Evolutionary conservation across 1,140 invertebrate species (phyloP), one percentile per base, ranked within the genome.

Genomic region (Steinernema feltiae): DNA sequence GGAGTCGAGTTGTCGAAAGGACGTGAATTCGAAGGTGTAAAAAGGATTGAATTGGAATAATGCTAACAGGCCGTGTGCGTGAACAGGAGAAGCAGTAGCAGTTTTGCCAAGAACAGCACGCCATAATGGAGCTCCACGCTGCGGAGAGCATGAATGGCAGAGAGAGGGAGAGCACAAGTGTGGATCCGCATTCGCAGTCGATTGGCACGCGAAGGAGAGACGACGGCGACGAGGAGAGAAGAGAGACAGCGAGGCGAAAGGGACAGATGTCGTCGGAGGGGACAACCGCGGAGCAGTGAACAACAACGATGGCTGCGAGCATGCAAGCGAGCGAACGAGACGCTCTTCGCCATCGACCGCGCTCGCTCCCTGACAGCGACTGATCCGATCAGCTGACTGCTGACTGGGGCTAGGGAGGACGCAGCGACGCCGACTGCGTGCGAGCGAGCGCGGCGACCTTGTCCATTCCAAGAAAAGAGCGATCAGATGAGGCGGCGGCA

Each of bases 311-410:
- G 18, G 53, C 15, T n/a, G 41, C 41, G 41, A 46, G 41, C 41
- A 63, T 17, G 53, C 24, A 63, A 27, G 53, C 53, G 53, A 27
- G 15, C 2, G 24, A 15, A 63, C 24, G n/a, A 12, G 41, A 46
- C 41, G 41, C n/a, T n/a, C n/a, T n/a, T n/a, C n/a, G n/a, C 41
- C 15, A 27, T 3, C 53, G 53, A 63, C 53, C 41, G 53, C 53
- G 53, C 12, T 63, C 53, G 53, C 24, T 63, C 53, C 7, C 41
- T 46, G n/a, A 7, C 7, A 27, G 24, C 7, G 53, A 27, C 53
- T 27, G 53, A 63, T 63, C 53, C 12, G 53, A 63, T 63, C 53
- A 63, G 53, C 53, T 63, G 53, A 63, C 53, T n/a, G 53, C 53
- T 3, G 53, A 12, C 15, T 7, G 12, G 3, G 15, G 53, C 24